Conservation (phyloP, 2,888 invertebrate species). For the Venustoraphidia nigricollis region DNA sequence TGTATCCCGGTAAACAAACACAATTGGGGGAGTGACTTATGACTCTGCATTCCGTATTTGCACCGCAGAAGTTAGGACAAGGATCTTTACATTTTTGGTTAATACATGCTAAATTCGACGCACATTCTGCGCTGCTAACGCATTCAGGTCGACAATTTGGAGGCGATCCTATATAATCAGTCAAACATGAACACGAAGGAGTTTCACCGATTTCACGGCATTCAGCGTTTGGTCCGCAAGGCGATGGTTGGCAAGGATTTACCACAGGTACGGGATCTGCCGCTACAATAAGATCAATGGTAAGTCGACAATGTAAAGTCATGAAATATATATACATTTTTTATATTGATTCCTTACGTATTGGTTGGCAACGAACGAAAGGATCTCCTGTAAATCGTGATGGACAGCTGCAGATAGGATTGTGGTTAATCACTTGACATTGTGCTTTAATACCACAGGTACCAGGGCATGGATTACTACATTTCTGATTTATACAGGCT, state of each 20-base stretch:
- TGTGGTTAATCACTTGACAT: conserved; percentile 59
- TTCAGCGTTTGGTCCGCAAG: conserved; percentile 48
- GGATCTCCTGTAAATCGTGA: conserved; percentile 50
- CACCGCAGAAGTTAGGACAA: conserved; percentile 37
- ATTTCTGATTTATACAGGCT: conserved; percentile 59
- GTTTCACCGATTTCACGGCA: conserved; percentile 45
- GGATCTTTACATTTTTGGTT: conserved; percentile 62
- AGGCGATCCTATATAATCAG: conserved; percentile 55
- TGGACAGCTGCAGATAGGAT: conserved; percentile 56
- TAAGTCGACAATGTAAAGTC: too few relatives aligned
- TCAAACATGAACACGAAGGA: conserved; percentile 54
- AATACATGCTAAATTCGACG: conserved; percentile 52
- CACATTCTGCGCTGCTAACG: conserved; percentile 54
- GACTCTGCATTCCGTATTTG: conserved; percentile 36
- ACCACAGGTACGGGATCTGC: background rate
- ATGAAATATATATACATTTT: background rate
- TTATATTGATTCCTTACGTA: conserved; percentile 17
- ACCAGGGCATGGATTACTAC: conserved; percentile 61
- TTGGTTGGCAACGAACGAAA: conserved; percentile 38
- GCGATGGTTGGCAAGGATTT: conserved; percentile 40
- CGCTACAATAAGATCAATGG: background rate
- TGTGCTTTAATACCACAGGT: conserved; percentile 56
- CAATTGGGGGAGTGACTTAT: conserved; percentile 42
- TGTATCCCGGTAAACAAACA: conserved; percentile 34
- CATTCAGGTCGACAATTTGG: conserved; percentile 66